Percentiles rank a stretch among this genome's conserved stretches.
phyloP scores from a whole-genome alignment of 30 jellyfish, hydroid and myxozoan genomes.

The Turritopsis dohrnii region DNA sequence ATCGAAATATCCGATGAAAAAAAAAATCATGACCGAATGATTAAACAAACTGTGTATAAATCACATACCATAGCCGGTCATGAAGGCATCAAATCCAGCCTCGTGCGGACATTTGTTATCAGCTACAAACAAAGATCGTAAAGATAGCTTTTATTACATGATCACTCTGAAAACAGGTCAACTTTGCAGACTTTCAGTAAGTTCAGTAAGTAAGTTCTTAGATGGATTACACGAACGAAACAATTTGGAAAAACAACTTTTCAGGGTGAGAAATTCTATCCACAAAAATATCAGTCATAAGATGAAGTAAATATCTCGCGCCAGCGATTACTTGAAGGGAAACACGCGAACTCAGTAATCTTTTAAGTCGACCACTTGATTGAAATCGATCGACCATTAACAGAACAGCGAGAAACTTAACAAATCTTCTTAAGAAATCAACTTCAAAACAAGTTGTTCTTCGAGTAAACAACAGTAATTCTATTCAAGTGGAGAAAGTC shows the following conservation, averaged over 20 bases:
- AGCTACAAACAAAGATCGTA: constrained; percentile 26
- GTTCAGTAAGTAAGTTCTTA: too few relatives aligned
- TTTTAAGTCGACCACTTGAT: not conserved
- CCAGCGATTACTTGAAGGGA: not conserved
- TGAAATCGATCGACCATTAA: not conserved
- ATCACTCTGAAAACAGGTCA: too few relatives aligned
- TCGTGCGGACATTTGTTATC: constrained; percentile 34
- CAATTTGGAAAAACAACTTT: too few relatives aligned
- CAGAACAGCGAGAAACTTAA: not conserved
- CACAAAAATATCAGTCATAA: not conserved
- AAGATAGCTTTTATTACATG: not conserved
- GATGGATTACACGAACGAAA: too few relatives aligned
- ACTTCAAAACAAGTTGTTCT: not conserved
- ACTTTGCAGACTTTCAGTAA: too few relatives aligned
- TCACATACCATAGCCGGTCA: constrained; percentile 57
- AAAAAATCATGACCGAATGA: too few relatives aligned
- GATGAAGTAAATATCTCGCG: not conserved
- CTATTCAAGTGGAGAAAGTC: too few relatives aligned
- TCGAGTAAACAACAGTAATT: not conserved
- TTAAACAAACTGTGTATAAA: constrained; percentile 17
- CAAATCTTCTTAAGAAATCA: not conserved
- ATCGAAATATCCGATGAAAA: too few relatives aligned
- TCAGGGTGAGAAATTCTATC: too few relatives aligned
- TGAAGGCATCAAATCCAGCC: constrained; percentile 64
- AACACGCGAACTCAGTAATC: not conserved